Percentiles rank a stretch among this genome's conserved stretches.
phyloP scores from a whole-genome alignment of 1,140 invertebrate species.

The Drosophila jambulina region DNA sequence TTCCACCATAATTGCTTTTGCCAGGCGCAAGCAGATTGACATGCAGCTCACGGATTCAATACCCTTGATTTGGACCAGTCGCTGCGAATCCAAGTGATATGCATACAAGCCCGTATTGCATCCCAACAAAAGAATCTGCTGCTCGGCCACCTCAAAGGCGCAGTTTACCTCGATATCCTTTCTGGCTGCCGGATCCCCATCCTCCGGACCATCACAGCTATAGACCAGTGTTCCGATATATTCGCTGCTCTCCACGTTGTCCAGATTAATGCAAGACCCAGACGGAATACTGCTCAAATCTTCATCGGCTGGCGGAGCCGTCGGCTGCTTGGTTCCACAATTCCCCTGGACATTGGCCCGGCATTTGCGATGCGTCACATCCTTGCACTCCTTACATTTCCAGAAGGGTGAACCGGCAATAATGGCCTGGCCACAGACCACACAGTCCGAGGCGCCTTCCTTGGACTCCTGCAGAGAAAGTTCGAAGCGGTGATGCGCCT shows the following conservation, averaged over 20 bases:
- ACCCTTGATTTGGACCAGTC: constrained; percentile 87
- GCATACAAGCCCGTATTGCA: constrained; percentile 80
- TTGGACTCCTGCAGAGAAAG: constrained; percentile 67
- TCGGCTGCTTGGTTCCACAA: constrained; percentile 57
- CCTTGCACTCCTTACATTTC: constrained; percentile 81
- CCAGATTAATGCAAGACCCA: constrained; percentile 47
- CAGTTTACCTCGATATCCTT: constrained; percentile 74
- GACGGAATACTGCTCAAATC: constrained; percentile 35
- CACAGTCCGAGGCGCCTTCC: constrained; percentile 33
- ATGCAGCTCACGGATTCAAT: constrained; percentile 89
- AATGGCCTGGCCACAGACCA: constrained; percentile 64
- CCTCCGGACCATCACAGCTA: constrained; percentile 22
- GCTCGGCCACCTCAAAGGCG: constrained; percentile 72
- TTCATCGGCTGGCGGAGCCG: constrained; percentile 14
- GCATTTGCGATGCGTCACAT: constrained; percentile 72
- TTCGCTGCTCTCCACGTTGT: constrained; percentile 37
- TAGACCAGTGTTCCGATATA: constrained; percentile 69
- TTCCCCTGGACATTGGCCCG: constrained; percentile 51
- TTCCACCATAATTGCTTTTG: constrained; percentile 89
- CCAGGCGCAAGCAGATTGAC: constrained; percentile 86
- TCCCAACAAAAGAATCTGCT: constrained; percentile 73
- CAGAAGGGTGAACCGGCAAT: constrained; percentile 70
- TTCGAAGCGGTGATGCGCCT: constrained; percentile 77
- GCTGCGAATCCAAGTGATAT: constrained; percentile 73
- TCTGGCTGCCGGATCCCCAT: not conserved